Conservation (phyloP, 2,113 vertebrate species). For the Dasyurus viverrinus region DNA sequence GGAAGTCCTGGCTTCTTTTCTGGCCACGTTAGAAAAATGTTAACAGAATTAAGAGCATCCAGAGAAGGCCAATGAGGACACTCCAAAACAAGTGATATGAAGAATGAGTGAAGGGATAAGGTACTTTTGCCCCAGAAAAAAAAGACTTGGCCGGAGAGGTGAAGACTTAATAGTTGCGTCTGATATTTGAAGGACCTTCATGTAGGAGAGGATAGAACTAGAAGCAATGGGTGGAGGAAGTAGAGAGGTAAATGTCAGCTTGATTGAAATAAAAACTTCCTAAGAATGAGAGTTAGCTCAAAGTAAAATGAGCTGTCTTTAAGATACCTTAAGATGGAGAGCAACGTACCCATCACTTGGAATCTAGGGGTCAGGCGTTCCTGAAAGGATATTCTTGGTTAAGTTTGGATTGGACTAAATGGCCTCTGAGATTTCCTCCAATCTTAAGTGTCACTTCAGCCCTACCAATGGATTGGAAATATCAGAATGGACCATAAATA, state of each 20-base stretch:
- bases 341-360: background rate
- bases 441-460: background rate
- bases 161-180: background rate
- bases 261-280: background rate
- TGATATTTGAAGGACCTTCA: background rate
- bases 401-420: background rate
- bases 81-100: background rate
- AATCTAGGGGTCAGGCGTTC: background rate
- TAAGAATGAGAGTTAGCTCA: background rate
- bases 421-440: background rate
- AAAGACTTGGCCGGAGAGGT: background rate
- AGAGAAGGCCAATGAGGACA: background rate
- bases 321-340: background rate
- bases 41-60: background rate
- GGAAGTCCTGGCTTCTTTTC: background rate
- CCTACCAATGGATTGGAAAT: background rate
- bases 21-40: background rate
- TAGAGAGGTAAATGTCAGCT: background rate
- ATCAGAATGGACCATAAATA: background rate
- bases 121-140: background rate
- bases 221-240: background rate
- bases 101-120: background rate
- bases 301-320: background rate
- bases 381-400: background rate
- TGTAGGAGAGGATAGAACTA: background rate